Evolutionary conservation across 2,113 vertebrate genomes (phyloP), one percentile per base, ranked within the genome.

Genomic region (Hemibagrus wyckioides): DNA sequence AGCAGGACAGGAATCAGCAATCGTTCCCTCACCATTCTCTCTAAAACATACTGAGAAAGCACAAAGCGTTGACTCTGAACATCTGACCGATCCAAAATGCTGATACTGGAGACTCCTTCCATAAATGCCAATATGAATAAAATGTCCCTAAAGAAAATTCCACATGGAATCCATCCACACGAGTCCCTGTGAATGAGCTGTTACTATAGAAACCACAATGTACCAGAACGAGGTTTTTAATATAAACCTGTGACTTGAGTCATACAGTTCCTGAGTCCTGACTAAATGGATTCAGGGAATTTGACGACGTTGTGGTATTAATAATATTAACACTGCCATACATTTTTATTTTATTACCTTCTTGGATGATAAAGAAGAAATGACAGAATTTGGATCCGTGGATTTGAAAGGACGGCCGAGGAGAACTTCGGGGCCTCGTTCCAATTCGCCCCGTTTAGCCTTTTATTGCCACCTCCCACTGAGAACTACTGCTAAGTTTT

Each of bases 401-500:
- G 23, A 75, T 21, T 28, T 75, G 71, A 75, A 75, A 28, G 23
- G 14, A 21, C 21, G 69, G 36, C 33, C 36, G 21, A 23, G 0
- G 30, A 17, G 69, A 23, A 73, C 69, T 50, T 50, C 44, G 3
- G 73, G 73, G 76, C 48, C 50, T 54, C 5, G 50, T 30, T 54
- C 76, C 76, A 79, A 54, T 80, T 80, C 19, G 77, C 77, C 77
- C 19, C 19, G 77, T 89, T 92, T 92, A 89, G 90, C 84, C 92
- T 94, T n/a, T 93, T 92, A 92, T 90, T 93, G 90, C 91, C 89
- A 91, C 94, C 92, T 93, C 95, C 95, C 93, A 94, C 94, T 92
- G 94, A 91, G 94, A 94, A 94, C 95, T 93, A 94, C 95, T 94
- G 94, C 93, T 94, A 92, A 90, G 17, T 92, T 94, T 93, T 90